Evolutionary conservation across 2,797 vertebrate genomes (phyloP).

Genomic region (Pseudomugil tenellus): DNA sequence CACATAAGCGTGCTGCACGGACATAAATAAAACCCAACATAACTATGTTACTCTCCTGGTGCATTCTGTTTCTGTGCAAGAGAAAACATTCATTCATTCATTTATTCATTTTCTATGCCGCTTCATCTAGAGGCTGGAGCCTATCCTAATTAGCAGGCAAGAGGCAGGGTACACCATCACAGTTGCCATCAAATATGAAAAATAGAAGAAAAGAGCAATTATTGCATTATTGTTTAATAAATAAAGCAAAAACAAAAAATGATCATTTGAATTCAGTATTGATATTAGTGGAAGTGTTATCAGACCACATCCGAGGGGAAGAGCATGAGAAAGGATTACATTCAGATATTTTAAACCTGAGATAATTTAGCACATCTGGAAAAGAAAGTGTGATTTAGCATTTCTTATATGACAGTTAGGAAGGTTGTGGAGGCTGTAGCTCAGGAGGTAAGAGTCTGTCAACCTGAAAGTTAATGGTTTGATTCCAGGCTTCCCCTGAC

Average conservation of each 20-base stretch:
- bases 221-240: too few species aligned
- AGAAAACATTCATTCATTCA: background rate
- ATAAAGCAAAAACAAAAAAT: too few species aligned
- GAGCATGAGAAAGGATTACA: conserved; percentile 40
- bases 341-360: conserved; percentile 52
- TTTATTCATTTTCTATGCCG: too few species aligned
- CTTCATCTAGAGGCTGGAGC: too few species aligned
- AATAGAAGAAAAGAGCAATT: too few species aligned
- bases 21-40: conserved; percentile 38
- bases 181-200: conserved; percentile 39
- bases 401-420: conserved; percentile 1
- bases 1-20: conserved; percentile 3
- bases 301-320: conserved; percentile 49
- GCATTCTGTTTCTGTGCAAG: conserved; percentile 39
- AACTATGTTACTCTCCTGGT: conserved; percentile 27
- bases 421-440: too few species aligned
- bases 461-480: too few species aligned
- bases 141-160: too few species aligned
- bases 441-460: too few species aligned
- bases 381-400: conserved; percentile 18
- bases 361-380: conserved; percentile 23
- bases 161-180: background rate
- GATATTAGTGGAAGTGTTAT: conserved; percentile 65
- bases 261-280: conserved; percentile 61
- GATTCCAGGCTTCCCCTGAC: too few species aligned